Evolutionary conservation across 2,888 invertebrate species (phyloP).

Genomic region (Eupeodes luniger): DNA sequence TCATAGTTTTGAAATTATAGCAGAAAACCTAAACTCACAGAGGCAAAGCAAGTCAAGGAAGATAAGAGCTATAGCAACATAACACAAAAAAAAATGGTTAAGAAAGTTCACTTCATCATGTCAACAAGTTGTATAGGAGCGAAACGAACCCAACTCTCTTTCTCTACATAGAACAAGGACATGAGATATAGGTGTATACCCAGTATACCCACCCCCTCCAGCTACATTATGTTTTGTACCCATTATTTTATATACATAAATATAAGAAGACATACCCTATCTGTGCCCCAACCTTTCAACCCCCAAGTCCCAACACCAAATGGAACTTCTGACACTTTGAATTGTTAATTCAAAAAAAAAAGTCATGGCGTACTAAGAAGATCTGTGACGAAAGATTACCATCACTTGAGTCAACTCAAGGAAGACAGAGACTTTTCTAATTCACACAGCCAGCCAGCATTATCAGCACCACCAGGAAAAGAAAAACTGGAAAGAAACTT

Average conservation of each 20-base stretch:
- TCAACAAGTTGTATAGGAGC: conserved; percentile 63
- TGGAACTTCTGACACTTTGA: conserved; percentile 63
- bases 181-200: neutral
- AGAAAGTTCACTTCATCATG: conserved; percentile 73
- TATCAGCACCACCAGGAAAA: conserved; percentile 10
- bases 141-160: neutral
- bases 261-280: neutral
- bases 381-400: conserved; percentile 59
- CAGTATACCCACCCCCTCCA: too few species aligned
- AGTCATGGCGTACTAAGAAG: conserved; percentile 54
- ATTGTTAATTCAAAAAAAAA: conserved; percentile 57
- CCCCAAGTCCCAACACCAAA: conserved; percentile 18
- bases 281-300: neutral
- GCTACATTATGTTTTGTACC: neutral
- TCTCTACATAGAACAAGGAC: conserved; percentile 44
- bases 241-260: neutral
- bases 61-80: neutral
- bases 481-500: conserved; percentile 18
- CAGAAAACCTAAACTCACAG: neutral
- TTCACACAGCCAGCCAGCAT: neutral
- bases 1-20: conserved; percentile 43
- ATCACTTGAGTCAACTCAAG: conserved; percentile 23
- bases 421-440: conserved; percentile 5
- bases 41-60: neutral
- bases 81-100: conserved; percentile 38